These are phyloP conservation scores for Brachionus angularis DNA, from an alignment of 1,140 invertebrate genomes.

Conservation along the genomic window DNA sequence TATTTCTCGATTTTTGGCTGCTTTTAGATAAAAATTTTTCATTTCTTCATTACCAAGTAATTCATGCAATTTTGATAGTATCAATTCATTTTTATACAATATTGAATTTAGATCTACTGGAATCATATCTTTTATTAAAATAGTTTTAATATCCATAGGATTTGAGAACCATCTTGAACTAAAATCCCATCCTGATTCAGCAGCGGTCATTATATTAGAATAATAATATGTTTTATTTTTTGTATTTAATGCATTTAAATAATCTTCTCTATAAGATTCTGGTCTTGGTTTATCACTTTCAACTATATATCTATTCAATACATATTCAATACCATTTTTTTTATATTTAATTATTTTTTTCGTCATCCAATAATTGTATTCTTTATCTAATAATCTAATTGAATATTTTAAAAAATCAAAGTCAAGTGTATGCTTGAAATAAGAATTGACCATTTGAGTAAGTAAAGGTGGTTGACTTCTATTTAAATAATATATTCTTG, in stretches of 20 bases:
- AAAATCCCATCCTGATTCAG: slow-evolving; percentile 92
- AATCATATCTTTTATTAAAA: slow-evolving; percentile 66
- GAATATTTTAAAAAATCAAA: neutral
- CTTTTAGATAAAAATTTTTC: slow-evolving; percentile 64
- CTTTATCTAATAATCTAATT: slow-evolving; percentile 6
- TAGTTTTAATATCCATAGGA: slow-evolving; percentile 51
- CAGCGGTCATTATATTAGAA: slow-evolving; percentile 76
- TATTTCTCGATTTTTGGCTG: slow-evolving; percentile 64
- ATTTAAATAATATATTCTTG: slow-evolving; percentile 76
- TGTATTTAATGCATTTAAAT: slow-evolving; percentile 45
- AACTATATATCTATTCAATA: slow-evolving; percentile 14
- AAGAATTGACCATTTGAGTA: slow-evolving; percentile 68
- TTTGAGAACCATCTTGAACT: slow-evolving; percentile 76
- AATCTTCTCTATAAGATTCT: slow-evolving; percentile 76
- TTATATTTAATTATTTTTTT: neutral
- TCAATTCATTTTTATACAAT: slow-evolving; percentile 72
- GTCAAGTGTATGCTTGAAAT: slow-evolving; percentile 26
- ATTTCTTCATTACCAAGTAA: slow-evolving; percentile 63
- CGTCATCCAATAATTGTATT: slow-evolving; percentile 37
- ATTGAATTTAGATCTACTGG: slow-evolving; percentile 81
- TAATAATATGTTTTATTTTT: slow-evolving; percentile 61
- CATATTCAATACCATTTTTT: neutral
- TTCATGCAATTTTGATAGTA: slow-evolving; percentile 70
- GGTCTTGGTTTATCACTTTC: slow-evolving; percentile 60
- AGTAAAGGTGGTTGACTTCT: slow-evolving; percentile 81